Evolutionary conservation across 92 coral and sea anemone species (phyloP), one percentile per base, ranked within the genome.

Genomic region (Isaurus tuberculatus): DNA sequence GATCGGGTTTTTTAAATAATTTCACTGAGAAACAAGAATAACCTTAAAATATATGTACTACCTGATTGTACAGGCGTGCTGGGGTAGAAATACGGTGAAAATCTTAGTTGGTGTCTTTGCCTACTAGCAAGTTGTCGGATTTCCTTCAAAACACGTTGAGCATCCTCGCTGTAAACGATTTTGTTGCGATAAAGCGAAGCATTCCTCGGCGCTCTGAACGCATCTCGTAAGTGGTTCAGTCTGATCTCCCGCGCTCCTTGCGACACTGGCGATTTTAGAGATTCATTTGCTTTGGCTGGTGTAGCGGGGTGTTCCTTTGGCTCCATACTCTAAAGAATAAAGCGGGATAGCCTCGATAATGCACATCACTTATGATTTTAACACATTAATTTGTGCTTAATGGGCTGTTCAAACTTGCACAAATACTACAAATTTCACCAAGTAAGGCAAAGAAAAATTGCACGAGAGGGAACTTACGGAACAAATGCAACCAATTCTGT

Each of bases 91-190:
- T 77, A 77, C 2, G 51, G 53, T 37, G 82, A 77, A 57, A 43
- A 20, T 29, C 23, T 58, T 20, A 20, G 51, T 33, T 51, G 80
- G 20, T 32, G 23, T 15, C 60, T 77, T 9, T 23, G 68, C 43
- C 33, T 58, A 31, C 14, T 61, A 75, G 79, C 77, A 34, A 83
- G 83, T 27, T 89, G 71, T 36, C 94, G 81, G 57, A 95, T 93
- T 42, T 83, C 92, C 37, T 81, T 79, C 10, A 93, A 81, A 71
- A 95, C 98, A 60, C 80, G 79, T 79, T 88, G 97, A 26, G 95
- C 98, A 8, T 91, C 81, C 73, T 90, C 85, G 28, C 91, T 85
- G 19, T 79, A 64, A 46, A 93, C 34, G 84, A 85, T 49, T 3
- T 92, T 91, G 68, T 86, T 88, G 27, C 70, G 4, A 20, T 25